Base-by-base conservation (phyloP, 2,113 vertebrate genomes). In the Thunnus thynnus region DNA sequence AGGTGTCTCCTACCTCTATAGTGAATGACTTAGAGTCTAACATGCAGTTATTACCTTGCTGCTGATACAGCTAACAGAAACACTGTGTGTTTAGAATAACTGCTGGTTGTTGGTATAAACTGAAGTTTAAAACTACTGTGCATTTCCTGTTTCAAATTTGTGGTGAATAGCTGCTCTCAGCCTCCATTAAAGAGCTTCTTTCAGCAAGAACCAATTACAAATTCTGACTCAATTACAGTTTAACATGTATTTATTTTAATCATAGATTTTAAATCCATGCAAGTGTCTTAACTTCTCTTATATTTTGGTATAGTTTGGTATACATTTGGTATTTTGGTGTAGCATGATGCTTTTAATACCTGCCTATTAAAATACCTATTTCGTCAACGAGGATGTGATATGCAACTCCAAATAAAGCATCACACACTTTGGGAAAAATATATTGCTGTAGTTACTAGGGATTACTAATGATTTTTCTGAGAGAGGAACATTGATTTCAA, bases 1-100 rank as follows among this genome's bases (percentile, higher is more conserved):
- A 77, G 56, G 46, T 70, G 71, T 72, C 56, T 75, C 16, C 65
- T n/a, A 27, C 62, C 32, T 69, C 41, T 64, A n/a, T 14, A 36
- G 17, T 72, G 57, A 75, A 50, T 55, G 54, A 52, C n/a, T 54
- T 9, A 36, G 56, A 14, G 17, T 56, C 48, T 86, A 44, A 58
- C 52, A 66, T 72, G n/a, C 36, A 44, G 13, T 22, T 41, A 8
- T 48, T 68, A 63, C 36, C 52, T 57, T n/a, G 9, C 20, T 78
- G 76, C 69, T 80, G 78, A 86, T 62, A 18, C 9, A 65, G 66
- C 68, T 14, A 56, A 65, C 52, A 41, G 0, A 55, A 2, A 56
- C 3, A 22, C 7, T 36, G 52, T 62, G n/a, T 41, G 11, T 32
- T 67, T 27, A 13, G 48, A 73, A 68, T 14, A 56, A 27, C 27